phyloP scores from a whole-genome alignment of 2,888 invertebrate species.

The Uropetala carovei region DNA sequence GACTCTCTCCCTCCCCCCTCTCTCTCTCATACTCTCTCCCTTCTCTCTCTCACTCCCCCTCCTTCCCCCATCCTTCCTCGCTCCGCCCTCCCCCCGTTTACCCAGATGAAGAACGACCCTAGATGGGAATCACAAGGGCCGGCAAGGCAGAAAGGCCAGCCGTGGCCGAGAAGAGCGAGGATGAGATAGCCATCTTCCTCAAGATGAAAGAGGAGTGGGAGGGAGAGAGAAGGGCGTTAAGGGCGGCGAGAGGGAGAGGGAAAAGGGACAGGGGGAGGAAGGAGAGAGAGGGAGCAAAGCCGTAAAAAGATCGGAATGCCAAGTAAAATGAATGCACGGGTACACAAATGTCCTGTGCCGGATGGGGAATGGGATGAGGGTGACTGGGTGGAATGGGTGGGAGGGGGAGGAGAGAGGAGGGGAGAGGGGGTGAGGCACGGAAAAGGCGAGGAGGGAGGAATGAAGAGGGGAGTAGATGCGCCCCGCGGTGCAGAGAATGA shows the following conservation, averaged over 20 bases:
- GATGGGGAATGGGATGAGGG: background rate
- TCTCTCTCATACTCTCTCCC: background rate
- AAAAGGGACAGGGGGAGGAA: background rate
- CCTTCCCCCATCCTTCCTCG: background rate
- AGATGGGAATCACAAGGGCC: slow-evolving; percentile 50
- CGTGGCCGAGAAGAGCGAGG: slow-evolving; percentile 43
- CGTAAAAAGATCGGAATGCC: slow-evolving; percentile 59
- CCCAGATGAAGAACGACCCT: slow-evolving; percentile 50
- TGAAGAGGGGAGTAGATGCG: background rate
- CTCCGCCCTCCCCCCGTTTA: background rate
- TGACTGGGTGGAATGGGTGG: background rate
- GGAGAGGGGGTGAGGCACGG: background rate
- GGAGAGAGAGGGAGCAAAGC: background rate
- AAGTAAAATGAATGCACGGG: slow-evolving; percentile 58
- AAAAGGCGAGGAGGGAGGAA: background rate
- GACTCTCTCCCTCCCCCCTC: background rate
- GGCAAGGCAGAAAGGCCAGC: slow-evolving; percentile 56
- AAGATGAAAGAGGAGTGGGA: background rate
- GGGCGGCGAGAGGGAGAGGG: background rate
- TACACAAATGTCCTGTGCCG: slow-evolving; percentile 28
- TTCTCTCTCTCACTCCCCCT: background rate
- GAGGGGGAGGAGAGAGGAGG: background rate
- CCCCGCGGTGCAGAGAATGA: slow-evolving; percentile 50
- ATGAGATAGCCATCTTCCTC: slow-evolving; percentile 55
- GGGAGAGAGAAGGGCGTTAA: background rate